Evolutionary conservation across 35 echinoderm and acorn worm species (phyloP), one percentile per base, ranked within the genome.

Genomic region (Apostichopus californicus): DNA sequence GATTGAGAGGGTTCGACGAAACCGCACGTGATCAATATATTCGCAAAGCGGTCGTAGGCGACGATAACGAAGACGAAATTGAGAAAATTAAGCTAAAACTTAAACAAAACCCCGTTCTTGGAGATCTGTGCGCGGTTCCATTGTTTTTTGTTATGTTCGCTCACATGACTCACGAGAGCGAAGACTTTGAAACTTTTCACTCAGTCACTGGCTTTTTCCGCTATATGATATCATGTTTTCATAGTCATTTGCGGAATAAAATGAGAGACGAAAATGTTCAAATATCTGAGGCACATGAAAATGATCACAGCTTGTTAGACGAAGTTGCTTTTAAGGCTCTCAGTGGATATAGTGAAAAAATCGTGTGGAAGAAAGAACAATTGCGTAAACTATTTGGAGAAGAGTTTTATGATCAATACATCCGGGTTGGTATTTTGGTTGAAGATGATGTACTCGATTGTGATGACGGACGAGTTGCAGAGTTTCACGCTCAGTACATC

Each of bases 131-230:
- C 18, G 54, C 60, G 15, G 3, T 85, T 55, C 81, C 81, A 4
- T 24, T 85, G 11, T 58, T 85, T 20, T 85, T 85, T 18, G 55
- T 58, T n/a, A n/a, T 85, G 54, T 85, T 85, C 58, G 81, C 81
- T n/a, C 81, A 85, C 54, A 25, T 25, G 24, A 25, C 24, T 25
- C 24, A 25, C 24, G 24, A 25, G 24, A 25, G 1, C 24, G 24
- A 25, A 25, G 1, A 25, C 24, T 25, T 25, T 25, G 0, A 25
- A 25, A 25, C 24, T 25, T 25, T 25, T 25, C 24, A 25, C 24
- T 25, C 24, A 25, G 24, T 25, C 24, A 25, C 24, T 25, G 24
- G 24, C 24, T 56, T 85, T 14, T 80, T 55, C 15, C 78, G 25
- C 78, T 85, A 57, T 54, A 85, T 85, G 55, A 57, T 59, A 5